Evolutionary conservation across 30 jellyfish, hydroid and myxozoan genomes (phyloP).

Genomic region (Clytia hemisphaerica): DNA sequence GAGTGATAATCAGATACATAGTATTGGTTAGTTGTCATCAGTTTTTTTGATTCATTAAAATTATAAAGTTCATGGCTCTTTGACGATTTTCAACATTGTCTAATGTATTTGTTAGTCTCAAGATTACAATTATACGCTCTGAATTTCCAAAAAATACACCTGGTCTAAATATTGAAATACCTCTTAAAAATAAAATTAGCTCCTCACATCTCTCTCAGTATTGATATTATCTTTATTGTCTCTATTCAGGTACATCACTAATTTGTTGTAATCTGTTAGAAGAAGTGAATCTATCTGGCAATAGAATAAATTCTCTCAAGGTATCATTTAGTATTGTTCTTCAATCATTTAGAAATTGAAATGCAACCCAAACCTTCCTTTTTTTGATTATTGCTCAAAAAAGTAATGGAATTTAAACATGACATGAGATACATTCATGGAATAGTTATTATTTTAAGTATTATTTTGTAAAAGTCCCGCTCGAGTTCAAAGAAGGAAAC

Average conservation of each 20-base stretch:
- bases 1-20: constrained; percentile 52
- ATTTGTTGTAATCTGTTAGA: constrained; percentile 40
- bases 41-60: neutral
- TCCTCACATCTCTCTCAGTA: too few species aligned
- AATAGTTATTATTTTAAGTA: too few species aligned
- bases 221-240: too few species aligned
- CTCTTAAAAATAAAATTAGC: too few species aligned
- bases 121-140: neutral
- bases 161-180: too few species aligned
- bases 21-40: constrained; percentile 42
- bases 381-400: too few species aligned
- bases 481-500: too few species aligned
- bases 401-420: neutral
- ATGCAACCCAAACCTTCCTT: too few species aligned
- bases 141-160: neutral
- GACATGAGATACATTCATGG: too few species aligned
- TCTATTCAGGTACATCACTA: constrained; percentile 38
- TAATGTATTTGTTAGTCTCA: neutral
- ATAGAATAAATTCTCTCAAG: constrained; percentile 54
- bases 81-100: neutral
- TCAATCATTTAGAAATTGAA: too few species aligned
- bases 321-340: constrained; percentile 31
- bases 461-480: too few species aligned
- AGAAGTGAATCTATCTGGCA: constrained; percentile 67
- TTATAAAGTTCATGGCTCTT: neutral